phyloP scores from a whole-genome alignment of 1,140 invertebrate species.

The Diabrotica virgifera region DNA sequence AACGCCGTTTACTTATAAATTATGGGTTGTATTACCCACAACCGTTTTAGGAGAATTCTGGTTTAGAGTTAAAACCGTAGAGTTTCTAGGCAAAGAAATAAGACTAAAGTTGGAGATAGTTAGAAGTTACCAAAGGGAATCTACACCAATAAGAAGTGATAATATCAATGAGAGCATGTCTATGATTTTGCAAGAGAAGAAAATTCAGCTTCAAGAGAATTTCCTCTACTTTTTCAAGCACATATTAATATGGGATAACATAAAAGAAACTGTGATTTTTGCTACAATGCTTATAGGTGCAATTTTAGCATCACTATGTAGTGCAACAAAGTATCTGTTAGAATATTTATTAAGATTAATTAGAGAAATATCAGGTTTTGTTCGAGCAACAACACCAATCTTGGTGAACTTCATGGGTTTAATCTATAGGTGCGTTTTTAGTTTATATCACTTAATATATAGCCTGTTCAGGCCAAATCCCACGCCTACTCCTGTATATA shows the following conservation, averaged over 20 bases:
- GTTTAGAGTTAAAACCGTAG: slow-evolving; percentile 37
- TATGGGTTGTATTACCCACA: slow-evolving; percentile 35
- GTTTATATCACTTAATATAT: slow-evolving; percentile 43
- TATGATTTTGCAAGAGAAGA: slow-evolving; percentile 10
- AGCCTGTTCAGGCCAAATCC: slow-evolving; percentile 40
- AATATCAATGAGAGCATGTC: background rate
- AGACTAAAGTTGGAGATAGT: slow-evolving; percentile 34
- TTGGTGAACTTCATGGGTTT: slow-evolving; percentile 45
- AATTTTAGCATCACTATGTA: slow-evolving; percentile 24
- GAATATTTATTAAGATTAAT: slow-evolving; percentile 37
- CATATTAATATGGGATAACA: slow-evolving; percentile 29
- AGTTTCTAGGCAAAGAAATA: slow-evolving; percentile 35
- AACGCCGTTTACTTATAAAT: slow-evolving; percentile 21
- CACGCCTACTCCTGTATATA: slow-evolving; percentile 10
- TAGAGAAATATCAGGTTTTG: slow-evolving; percentile 39
- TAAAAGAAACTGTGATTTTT: slow-evolving; percentile 33
- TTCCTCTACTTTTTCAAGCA: slow-evolving; percentile 19
- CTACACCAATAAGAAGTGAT: background rate
- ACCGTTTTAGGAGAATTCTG: slow-evolving; percentile 37
- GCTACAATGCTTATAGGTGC: slow-evolving; percentile 29
- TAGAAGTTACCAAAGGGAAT: slow-evolving; percentile 18
- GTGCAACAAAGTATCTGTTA: slow-evolving; percentile 31
- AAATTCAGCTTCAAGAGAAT: slow-evolving; percentile 20
- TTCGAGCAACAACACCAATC: slow-evolving; percentile 46
- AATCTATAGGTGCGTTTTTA: slow-evolving; percentile 37